These are phyloP conservation scores for Neodon shergylaensis DNA, from an alignment of 2,113 vertebrate genomes.

Conservation along the genomic window DNA sequence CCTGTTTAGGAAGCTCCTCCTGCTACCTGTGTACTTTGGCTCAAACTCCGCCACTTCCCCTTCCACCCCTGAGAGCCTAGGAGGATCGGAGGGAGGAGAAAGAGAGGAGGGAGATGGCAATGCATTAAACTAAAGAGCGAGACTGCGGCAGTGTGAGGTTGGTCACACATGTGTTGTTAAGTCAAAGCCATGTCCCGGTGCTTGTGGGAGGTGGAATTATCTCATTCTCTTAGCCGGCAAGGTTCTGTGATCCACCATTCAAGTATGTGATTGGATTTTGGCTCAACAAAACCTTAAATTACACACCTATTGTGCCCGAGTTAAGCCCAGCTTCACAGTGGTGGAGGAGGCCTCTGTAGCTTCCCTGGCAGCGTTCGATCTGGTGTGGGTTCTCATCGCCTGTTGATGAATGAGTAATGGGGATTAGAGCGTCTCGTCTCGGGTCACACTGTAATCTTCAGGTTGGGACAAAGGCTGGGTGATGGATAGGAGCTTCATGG, in stretches of 20 bases:
- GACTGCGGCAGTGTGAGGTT: slow-evolving; percentile 82
- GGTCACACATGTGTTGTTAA: slow-evolving; percentile 87
- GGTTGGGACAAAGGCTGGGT: slow-evolving; percentile 86
- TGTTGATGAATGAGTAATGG: slow-evolving; percentile 95
- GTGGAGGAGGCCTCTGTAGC: slow-evolving; percentile 89
- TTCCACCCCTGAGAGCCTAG: not conserved
- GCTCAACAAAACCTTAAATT: slow-evolving; percentile 99
- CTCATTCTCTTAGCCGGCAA: slow-evolving; percentile 91
- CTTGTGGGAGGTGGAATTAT: slow-evolving; percentile 93
- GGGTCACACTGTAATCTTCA: slow-evolving; percentile 89
- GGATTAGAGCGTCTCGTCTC: slow-evolving; percentile 93
- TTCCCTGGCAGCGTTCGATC: slow-evolving; percentile 90
- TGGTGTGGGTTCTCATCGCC: slow-evolving; percentile 88
- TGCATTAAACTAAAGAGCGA: slow-evolving; percentile 46
- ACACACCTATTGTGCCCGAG: slow-evolving; percentile 97
- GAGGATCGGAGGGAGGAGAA: not conserved
- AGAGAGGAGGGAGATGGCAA: slow-evolving; percentile 35
- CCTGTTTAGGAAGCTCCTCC: not conserved
- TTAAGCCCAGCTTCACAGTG: slow-evolving; percentile 94
- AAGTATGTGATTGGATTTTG: slow-evolving; percentile 99
- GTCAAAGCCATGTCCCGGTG: slow-evolving; percentile 86
- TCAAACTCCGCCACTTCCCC: not conserved
- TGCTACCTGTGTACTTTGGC: not conserved
- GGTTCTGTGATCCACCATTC: slow-evolving; percentile 97
- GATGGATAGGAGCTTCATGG: slow-evolving; percentile 82